These are phyloP conservation scores for Gonioctena quinquepunctata DNA, from an alignment of 1,140 invertebrate species.

Conservation along the genomic window DNA sequence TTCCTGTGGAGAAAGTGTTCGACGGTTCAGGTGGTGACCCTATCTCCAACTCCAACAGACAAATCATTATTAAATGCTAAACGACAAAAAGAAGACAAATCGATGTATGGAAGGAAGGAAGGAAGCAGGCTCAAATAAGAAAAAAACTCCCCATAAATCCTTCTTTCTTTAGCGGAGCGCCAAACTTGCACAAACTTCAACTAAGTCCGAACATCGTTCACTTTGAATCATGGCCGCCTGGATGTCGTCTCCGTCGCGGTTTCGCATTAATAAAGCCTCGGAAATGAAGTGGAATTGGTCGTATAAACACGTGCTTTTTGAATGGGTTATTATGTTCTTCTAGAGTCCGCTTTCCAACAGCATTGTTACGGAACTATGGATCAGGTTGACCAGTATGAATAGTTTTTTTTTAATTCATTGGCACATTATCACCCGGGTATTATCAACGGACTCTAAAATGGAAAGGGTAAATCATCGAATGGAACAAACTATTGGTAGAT, in stretches of 20 bases:
- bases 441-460: too few species aligned
- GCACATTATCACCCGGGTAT: too few species aligned
- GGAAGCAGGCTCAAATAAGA: conserved; percentile 40
- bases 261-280: conserved; percentile 47
- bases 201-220: conserved; percentile 55
- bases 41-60: conserved; percentile 6
- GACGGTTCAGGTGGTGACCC: conserved; percentile 12
- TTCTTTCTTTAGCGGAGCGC: conserved; percentile 48
- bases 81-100: conserved; percentile 51
- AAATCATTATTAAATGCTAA: conserved; percentile 51
- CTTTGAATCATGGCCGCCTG: conserved; percentile 52
- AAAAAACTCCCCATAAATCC: conserved; percentile 50
- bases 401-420: too few species aligned
- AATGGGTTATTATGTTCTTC: background rate
- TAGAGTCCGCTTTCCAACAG: too few species aligned
- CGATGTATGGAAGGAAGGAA: conserved; percentile 47
- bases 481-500: too few species aligned
- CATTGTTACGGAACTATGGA: too few species aligned
- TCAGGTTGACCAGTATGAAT: too few species aligned
- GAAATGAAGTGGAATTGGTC: conserved; percentile 7
- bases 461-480: too few species aligned
- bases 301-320: background rate
- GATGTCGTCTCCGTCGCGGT: conserved; percentile 48
- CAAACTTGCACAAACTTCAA: conserved; percentile 53
- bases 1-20: conserved; percentile 3